Base-by-base conservation (phyloP, 1,140 invertebrate genomes). In the Drosophila auraria region DNA sequence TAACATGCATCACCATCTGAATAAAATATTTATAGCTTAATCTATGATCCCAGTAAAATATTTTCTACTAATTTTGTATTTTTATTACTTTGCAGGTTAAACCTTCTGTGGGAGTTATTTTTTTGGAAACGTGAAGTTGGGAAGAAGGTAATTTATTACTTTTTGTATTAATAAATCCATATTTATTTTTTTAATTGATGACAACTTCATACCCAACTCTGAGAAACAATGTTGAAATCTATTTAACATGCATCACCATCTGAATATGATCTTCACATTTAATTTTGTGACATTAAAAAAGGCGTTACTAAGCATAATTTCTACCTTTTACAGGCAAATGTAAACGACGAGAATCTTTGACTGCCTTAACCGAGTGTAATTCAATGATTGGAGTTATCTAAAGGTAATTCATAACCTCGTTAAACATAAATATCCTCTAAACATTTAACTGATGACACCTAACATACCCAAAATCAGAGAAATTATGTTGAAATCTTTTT, bases 181-280 rank as follows among this genome's bases (percentile, higher is more conserved):
- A 1, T 49, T 42, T 47, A 49, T 33, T 61, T n/a, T n/a, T 33
- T 50, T 27, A 50, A 68, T 47, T 87, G 80, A 87, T 87, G 83
- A 87, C 57, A 86, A 44, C 12, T 79, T 77, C 76, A 86, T 86
- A 81, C 77, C 53, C 42, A 77, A 68, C 9, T 50, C 82, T 65
- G 78, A 86, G 12, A 25, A 74, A 74, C 64, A 20, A 71, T 86
- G 82, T 84, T 86, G 82, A 86, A 86, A 86, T 78, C 60, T 44
- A 15, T 73, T 30, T 63, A 77, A 87, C 83, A 87, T 87, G 83
- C 83, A 87, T 87, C 83, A 87, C 83, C 83, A 87, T 87, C 82
- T 87, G 83, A 60, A 50, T 27, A 49, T 27, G 12, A 5, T 4
- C 0, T n/a, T 5, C 4, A 2, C 1, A 17, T 1, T 25, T 33